phyloP scores from a whole-genome alignment of 2,797 vertebrate genomes.

The Melanitta fusca region DNA sequence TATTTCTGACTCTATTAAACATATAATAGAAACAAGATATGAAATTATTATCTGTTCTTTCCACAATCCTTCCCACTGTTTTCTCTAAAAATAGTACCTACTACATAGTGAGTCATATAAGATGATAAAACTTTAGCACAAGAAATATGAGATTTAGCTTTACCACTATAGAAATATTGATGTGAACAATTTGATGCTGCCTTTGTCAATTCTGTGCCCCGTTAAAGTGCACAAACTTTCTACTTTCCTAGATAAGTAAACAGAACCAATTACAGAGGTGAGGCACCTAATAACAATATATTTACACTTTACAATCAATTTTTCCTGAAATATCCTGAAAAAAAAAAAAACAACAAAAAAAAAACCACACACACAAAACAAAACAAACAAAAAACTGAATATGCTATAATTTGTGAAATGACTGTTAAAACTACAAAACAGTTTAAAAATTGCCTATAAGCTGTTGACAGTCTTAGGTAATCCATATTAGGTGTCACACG shows the following conservation, averaged over 20 bases:
- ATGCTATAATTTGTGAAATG: not conserved
- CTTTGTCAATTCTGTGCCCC: not conserved
- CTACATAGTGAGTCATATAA: not conserved
- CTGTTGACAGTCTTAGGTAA: not conserved
- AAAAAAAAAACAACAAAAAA: not conserved
- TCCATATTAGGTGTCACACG: not conserved
- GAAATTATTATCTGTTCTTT: conserved; percentile 27
- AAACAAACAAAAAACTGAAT: not conserved
- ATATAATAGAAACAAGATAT: conserved; percentile 9
- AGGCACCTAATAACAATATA: not conserved
- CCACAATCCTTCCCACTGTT: not conserved
- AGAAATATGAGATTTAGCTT: conserved; percentile 3
- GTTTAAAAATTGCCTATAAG: not conserved
- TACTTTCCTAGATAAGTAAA: not conserved
- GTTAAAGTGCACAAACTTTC: not conserved
- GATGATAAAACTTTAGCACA: not conserved
- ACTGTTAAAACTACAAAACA: not conserved
- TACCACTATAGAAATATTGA: conserved; percentile 32
- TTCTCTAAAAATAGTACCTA: not conserved
- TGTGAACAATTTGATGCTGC: not conserved
- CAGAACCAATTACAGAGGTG: not conserved
- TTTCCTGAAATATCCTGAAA: not conserved
- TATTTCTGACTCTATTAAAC: not conserved
- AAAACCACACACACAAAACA: no score
- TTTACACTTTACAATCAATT: not conserved